Evolutionary conservation across 2,797 vertebrate genomes (phyloP), one percentile per base, ranked within the genome.

Genomic region (Scyliorhinus canicula): DNA sequence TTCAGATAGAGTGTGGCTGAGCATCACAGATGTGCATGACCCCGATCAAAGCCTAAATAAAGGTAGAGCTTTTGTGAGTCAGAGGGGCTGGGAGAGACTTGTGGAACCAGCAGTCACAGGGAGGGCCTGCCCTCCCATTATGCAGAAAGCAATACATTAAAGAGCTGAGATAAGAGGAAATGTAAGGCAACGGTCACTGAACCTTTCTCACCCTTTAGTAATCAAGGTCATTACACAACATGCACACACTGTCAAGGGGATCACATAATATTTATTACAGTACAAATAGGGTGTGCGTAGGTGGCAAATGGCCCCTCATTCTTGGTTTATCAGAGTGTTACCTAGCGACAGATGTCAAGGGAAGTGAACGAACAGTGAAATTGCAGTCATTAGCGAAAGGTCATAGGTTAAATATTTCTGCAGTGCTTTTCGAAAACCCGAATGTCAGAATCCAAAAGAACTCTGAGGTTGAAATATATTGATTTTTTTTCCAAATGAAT

Each of bases 181-280:
- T 88, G 71, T 93, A 88, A 52, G 50, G 93, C 93, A 93, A 90
- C 57, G 63, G 55, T 94, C n/a, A 79, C 31, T 74, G 95, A 95
- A 95, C 84, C 93, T 77, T 19, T 19, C 55, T 95, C 95, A 91
- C 95, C 95, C 28, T 8, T 86, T 52, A 47, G 35, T 93, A 95
- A 95, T 77, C 95, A 95, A 96, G 96, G 96, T 95, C 96, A 96
- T 95, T 52, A 93, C 40, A 93, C 95, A 95, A 95, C 95, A 95
- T 94, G 95, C 95, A 95, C 74, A 91, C 95, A 63, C 86, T 95
- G 95, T 95, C 95, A 93, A 95, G 96, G 82, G 35, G 67, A 95
- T 95, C 95, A 95, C 28, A 0, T 95, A 95, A 44, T 95, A 93
- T 96, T 95, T 96, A 95, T 93, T 95, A 95, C 91, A 79, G 95